phyloP scores from a whole-genome alignment of 2,113 vertebrate genomes.

The Pterocles burchelli region DNA sequence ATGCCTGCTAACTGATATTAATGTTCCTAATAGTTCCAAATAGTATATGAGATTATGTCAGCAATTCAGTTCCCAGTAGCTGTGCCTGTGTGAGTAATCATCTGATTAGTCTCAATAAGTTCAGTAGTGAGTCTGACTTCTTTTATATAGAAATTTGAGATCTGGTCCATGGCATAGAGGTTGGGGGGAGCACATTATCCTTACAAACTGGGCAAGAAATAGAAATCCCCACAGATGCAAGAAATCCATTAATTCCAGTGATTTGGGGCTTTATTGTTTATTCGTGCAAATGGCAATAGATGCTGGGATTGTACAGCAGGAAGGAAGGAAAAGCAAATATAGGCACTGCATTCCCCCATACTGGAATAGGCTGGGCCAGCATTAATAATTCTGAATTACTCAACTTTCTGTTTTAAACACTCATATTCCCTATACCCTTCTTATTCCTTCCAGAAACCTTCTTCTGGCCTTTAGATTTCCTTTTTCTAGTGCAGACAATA shows the following conservation, averaged over 20 bases:
- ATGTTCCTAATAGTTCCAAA: neutral
- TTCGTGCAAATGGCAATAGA: neutral
- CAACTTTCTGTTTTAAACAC: neutral
- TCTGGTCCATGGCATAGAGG: neutral
- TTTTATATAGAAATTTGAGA: neutral
- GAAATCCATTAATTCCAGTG: neutral
- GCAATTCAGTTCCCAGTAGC: neutral
- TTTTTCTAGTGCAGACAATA: neutral
- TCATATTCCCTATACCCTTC: neutral
- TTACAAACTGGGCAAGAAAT: neutral
- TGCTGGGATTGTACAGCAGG: neutral
- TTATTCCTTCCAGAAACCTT: neutral
- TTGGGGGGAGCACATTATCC: neutral
- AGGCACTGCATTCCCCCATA: neutral
- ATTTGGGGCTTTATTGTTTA: neutral
- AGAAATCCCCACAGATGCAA: neutral
- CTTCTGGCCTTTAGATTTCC: neutral
- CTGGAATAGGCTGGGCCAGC: neutral
- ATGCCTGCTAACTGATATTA: neutral
- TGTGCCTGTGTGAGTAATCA: neutral
- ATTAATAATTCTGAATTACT: neutral
- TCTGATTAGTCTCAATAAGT: neutral
- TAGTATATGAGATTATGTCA: neutral
- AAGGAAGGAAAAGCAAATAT: neutral
- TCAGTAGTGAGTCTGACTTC: neutral